These are phyloP conservation scores for Noctua janthe DNA, from an alignment of 2,888 invertebrate genomes.

Conservation along the genomic window DNA sequence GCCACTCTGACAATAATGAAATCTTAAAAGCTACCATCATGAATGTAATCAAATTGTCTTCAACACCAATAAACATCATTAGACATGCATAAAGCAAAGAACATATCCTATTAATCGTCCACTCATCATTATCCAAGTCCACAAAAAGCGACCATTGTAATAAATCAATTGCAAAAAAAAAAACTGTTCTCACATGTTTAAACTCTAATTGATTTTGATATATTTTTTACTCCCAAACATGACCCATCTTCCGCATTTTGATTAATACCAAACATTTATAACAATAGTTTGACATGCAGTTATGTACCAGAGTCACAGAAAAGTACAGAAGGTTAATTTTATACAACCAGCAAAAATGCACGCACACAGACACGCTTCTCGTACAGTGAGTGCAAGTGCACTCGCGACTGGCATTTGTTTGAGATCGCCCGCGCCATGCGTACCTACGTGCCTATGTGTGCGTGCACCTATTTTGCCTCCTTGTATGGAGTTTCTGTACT, in stretches of 20 bases:
- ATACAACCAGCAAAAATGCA: background rate
- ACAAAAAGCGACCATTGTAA: constrained; percentile 46
- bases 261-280: constrained; percentile 70
- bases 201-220: constrained; percentile 61
- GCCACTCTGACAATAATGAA: background rate
- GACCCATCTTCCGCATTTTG: constrained; percentile 74
- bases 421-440: background rate
- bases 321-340: constrained; percentile 8
- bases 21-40: background rate
- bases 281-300: constrained; percentile 77
- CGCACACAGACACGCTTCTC: background rate
- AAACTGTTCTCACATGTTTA: constrained; percentile 53
- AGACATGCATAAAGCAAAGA: background rate
- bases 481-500: background rate
- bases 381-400: background rate
- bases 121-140: constrained; percentile 9
- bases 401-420: constrained; percentile 17
- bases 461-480: background rate
- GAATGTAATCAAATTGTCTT: background rate
- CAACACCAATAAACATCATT: constrained; percentile 9
- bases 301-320: constrained; percentile 52
- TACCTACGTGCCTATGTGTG: no score
- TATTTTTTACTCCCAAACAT: constrained; percentile 62
- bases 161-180: constrained; percentile 42
- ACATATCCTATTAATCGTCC: constrained; percentile 7